Evolutionary conservation across 1,140 invertebrate genomes (phyloP).

Genomic region (Xylocopa sonorina): DNA sequence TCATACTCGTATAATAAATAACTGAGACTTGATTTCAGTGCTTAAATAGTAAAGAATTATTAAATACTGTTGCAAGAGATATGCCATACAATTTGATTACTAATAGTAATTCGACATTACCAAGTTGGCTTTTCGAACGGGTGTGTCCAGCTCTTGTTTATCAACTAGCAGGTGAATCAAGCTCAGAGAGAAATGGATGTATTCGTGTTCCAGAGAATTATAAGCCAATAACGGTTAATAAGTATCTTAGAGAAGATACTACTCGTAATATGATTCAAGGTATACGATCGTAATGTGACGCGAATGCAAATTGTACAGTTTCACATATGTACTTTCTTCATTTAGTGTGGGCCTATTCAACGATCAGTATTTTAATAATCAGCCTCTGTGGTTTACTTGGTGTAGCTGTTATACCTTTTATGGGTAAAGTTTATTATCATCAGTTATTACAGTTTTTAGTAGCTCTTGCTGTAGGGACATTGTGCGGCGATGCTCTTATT

Average conservation of each 20-base stretch:
- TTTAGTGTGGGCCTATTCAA: slow-evolving; percentile 92
- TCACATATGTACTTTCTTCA: slow-evolving; percentile 58
- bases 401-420: slow-evolving; percentile 93
- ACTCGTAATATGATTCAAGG: slow-evolving; percentile 77
- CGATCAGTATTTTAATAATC: slow-evolving; percentile 90
- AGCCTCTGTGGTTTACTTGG: slow-evolving; percentile 92
- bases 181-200: slow-evolving; percentile 82
- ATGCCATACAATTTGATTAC: slow-evolving; percentile 52
- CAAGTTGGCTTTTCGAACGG: slow-evolving; percentile 79
- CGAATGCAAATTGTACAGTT: not conserved
- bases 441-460: slow-evolving; percentile 95
- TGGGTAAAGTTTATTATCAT: slow-evolving; percentile 95
- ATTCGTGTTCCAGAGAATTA: slow-evolving; percentile 78
- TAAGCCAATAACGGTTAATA: slow-evolving; percentile 63
- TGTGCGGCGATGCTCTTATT: slow-evolving; percentile 95
- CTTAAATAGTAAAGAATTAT: slow-evolving; percentile 76
- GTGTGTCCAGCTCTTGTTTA: slow-evolving; percentile 86
- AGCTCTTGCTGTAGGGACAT: slow-evolving; percentile 94
- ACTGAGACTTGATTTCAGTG: slow-evolving; percentile 72
- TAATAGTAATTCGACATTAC: slow-evolving; percentile 71
- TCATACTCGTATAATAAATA: no score
- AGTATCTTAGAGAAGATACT: slow-evolving; percentile 46
- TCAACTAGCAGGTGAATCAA: slow-evolving; percentile 83
- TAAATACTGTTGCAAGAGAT: slow-evolving; percentile 73
- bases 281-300: slow-evolving; percentile 46